phyloP scores from a whole-genome alignment of 2,113 vertebrate species.

The Naja naja region DNA sequence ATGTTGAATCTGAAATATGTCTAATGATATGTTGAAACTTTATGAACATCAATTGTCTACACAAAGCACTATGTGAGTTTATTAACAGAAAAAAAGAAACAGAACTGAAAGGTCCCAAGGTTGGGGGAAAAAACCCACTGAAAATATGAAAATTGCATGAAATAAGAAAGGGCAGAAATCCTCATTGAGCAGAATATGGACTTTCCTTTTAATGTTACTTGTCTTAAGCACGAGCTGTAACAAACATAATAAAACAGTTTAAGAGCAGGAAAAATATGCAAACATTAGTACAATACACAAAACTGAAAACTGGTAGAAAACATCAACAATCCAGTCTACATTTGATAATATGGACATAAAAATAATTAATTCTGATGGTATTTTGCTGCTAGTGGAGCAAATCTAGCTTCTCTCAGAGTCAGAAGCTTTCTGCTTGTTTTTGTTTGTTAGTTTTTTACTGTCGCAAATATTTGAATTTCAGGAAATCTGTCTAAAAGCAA shows the following conservation, averaged over 20 bases:
- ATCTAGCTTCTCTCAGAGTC: background rate
- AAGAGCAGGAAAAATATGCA: background rate
- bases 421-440: background rate
- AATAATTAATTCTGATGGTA: background rate
- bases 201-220: background rate
- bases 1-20: background rate
- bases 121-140: background rate
- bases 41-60: background rate
- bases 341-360: background rate
- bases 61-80: background rate
- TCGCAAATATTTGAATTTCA: background rate
- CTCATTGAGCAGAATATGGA: background rate
- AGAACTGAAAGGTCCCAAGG: background rate
- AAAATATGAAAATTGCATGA: background rate
- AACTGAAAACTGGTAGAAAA: background rate
- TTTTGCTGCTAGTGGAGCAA: background rate
- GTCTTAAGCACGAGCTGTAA: background rate
- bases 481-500: background rate
- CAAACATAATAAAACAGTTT: background rate
- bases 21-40: background rate
- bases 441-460: background rate
- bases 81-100: background rate
- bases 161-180: background rate
- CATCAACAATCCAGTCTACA: background rate
- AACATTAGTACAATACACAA: background rate